Evolutionary conservation across 2,113 vertebrate genomes (phyloP).

Genomic region (Bos indicus): DNA sequence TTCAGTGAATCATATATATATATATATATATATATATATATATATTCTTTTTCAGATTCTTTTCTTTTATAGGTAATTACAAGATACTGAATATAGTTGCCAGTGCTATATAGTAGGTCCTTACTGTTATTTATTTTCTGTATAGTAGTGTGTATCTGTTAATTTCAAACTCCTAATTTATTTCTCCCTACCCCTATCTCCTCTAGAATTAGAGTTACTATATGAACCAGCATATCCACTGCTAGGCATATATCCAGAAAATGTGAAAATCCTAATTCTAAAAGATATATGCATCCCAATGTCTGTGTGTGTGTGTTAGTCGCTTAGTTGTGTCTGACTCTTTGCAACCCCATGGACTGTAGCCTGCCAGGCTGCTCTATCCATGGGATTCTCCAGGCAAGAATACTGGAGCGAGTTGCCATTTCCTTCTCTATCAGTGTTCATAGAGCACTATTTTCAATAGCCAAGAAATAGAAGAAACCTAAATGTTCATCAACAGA

Average conservation of each 20-base stretch:
- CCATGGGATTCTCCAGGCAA: background rate
- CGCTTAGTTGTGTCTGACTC: background rate
- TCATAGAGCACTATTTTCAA: background rate
- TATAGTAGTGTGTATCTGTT: background rate
- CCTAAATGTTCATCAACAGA: background rate
- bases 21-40: background rate
- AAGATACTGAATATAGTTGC: background rate
- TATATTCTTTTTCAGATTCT: background rate
- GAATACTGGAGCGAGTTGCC: background rate
- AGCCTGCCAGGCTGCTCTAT: background rate
- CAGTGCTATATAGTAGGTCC: background rate
- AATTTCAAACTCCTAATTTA: background rate
- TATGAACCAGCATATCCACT: background rate
- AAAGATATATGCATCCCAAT: background rate
- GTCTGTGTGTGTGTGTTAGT: background rate
- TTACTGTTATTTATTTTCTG: background rate
- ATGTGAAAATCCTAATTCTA: background rate
- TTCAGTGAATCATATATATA: background rate
- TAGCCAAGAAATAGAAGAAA: background rate
- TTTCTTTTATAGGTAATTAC: background rate
- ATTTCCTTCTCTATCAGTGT: background rate
- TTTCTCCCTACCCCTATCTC: background rate
- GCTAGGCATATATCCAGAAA: background rate
- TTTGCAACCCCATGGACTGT: accelerated
- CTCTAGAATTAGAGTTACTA: background rate